phyloP scores from a whole-genome alignment of 2,888 invertebrate genomes.

The Cenopis cana region DNA sequence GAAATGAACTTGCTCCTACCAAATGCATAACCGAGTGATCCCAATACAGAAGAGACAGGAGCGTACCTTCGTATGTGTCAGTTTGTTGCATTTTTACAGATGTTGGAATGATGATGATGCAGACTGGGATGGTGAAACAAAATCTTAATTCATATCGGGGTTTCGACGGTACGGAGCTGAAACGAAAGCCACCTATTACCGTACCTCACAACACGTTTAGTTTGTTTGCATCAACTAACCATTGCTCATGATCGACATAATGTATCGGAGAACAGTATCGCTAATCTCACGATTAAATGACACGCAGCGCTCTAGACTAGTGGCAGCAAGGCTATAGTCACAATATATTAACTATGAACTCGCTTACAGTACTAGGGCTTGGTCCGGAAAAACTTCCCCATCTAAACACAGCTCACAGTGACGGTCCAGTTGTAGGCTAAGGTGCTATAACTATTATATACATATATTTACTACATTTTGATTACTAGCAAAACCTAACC shows the following conservation, averaged over 20 bases:
- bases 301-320: constrained; percentile 74
- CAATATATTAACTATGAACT: constrained; percentile 64
- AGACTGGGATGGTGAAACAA: constrained; percentile 98
- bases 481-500: constrained; percentile 51
- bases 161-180: constrained; percentile 92
- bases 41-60: constrained; percentile 59
- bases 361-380: constrained; percentile 54
- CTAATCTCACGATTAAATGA: constrained; percentile 78
- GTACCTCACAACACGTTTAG: constrained; percentile 79
- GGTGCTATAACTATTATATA: constrained; percentile 38
- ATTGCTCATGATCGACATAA: constrained; percentile 71
- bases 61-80: constrained; percentile 80
- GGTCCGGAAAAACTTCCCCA: constrained; percentile 21
- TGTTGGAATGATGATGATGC: constrained; percentile 99
- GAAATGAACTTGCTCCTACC: constrained; percentile 59
- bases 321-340: constrained; percentile 76
- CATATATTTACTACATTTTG: constrained; percentile 47
- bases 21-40: constrained; percentile 58
- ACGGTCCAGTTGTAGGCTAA: constrained; percentile 51
- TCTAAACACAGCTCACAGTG: constrained; percentile 57
- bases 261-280: constrained; percentile 75
- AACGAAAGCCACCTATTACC: constrained; percentile 72
- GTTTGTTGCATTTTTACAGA: constrained; percentile 92
- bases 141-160: constrained; percentile 90
- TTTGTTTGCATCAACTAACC: constrained; percentile 84